phyloP scores from a whole-genome alignment of 2,888 invertebrate genomes.

The Linnaemya tessellans region DNA sequence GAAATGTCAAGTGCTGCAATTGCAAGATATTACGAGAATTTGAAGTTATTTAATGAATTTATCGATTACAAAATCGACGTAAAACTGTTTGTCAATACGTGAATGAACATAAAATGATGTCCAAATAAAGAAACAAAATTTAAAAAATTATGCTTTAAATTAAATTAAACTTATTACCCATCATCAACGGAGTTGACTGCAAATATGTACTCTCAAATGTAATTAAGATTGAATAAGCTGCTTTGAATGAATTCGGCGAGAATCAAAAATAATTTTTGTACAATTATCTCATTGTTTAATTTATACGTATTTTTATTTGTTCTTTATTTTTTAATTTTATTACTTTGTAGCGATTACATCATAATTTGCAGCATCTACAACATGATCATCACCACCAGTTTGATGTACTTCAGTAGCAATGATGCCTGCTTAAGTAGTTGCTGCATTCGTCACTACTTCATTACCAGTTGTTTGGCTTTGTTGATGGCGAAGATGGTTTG shows the following conservation, averaged over 20 bases:
- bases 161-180: conserved; percentile 46
- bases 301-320: neutral
- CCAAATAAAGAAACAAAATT: no score
- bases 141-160: conserved; percentile 17
- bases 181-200: conserved; percentile 8
- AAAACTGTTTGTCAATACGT: neutral
- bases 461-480: neutral
- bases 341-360: conserved; percentile 23
- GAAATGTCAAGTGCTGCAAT: conserved; percentile 59
- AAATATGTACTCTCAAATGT: neutral
- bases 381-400: conserved; percentile 8
- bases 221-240: neutral
- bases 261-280: conserved; percentile 23
- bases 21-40: conserved; percentile 29
- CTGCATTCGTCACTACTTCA: neutral
- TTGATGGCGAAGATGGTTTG: conserved; percentile 1
- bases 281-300: conserved; percentile 30
- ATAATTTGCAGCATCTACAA: conserved; percentile 37
- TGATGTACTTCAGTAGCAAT: conserved; percentile 18
- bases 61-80: conserved; percentile 17
- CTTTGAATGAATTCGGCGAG: conserved; percentile 11
- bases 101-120: conserved; percentile 24
- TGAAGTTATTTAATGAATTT: conserved; percentile 23
- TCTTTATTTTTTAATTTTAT: neutral
- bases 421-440: conserved; percentile 34